Evolutionary conservation across 2,888 invertebrate genomes (phyloP).

Genomic region (Acanthopleura granulata): DNA sequence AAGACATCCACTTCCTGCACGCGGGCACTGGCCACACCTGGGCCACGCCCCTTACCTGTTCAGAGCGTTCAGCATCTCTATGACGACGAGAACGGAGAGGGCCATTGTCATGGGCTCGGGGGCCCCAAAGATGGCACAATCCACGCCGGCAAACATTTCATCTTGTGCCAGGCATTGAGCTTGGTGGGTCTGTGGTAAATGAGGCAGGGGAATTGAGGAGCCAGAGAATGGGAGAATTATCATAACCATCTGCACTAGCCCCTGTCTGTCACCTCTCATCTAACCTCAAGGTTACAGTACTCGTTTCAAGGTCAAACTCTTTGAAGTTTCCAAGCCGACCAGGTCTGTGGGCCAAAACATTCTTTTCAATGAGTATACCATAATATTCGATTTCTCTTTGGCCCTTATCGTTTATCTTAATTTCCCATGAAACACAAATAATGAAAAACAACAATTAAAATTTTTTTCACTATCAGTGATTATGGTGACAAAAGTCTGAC

Average conservation of each 20-base stretch:
- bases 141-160: constrained; percentile 87
- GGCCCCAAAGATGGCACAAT: constrained; percentile 97
- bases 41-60: constrained; percentile 82
- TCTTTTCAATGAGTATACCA: too few species aligned
- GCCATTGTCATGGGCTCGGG: constrained; percentile 99
- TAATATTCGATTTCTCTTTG: too few species aligned
- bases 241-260: background rate
- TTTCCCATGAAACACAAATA: too few species aligned
- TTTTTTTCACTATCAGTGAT: too few species aligned
- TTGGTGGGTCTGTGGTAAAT: constrained; percentile 64
- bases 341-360: too few species aligned
- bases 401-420: too few species aligned
- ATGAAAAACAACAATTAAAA: too few species aligned
- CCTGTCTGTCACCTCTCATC: background rate
- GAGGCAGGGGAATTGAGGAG: background rate
- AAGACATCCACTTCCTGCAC: constrained; percentile 31
- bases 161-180: constrained; percentile 69
- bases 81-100: constrained; percentile 98
- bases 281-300: constrained; percentile 6
- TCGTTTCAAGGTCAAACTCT: too few species aligned
- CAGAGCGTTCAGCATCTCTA: constrained; percentile 99
- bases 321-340: too few species aligned
- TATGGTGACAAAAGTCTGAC: too few species aligned
- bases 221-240: background rate
- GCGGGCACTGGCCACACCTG: constrained; percentile 4